Conservation (phyloP, 2,797 vertebrate genomes). For the Tarsius wallacei region DNA sequence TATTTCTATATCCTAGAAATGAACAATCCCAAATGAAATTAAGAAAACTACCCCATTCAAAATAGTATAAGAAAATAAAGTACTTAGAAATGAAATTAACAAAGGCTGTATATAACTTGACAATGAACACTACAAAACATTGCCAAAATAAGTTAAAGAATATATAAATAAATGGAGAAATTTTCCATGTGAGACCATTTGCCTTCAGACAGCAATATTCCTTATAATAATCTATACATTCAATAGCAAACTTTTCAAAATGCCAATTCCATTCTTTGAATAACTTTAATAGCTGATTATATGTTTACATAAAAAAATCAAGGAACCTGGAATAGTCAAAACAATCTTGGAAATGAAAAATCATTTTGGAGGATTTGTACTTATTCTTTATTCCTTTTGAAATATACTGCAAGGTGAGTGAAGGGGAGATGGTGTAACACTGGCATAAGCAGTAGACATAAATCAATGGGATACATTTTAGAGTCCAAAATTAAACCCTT, state of each 20-base stretch:
- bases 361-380: neutral
- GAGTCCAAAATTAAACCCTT: neutral
- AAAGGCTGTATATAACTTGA: neutral
- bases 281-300: neutral
- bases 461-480: neutral
- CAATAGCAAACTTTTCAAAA: neutral
- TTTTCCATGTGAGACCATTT: neutral
- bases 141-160: neutral
- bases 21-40: neutral
- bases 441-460: neutral
- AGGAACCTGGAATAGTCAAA: neutral
- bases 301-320: neutral
- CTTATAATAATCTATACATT: neutral
- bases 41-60: neutral
- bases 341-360: neutral
- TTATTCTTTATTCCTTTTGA: conserved; percentile 10
- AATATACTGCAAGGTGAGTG: neutral
- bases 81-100: neutral
- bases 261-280: neutral
- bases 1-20: neutral
- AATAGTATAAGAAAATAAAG: neutral
- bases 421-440: neutral
- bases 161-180: neutral
- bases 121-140: neutral
- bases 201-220: neutral